phyloP scores from a whole-genome alignment of 2,888 invertebrate species.

The Lysandra bellargus region DNA sequence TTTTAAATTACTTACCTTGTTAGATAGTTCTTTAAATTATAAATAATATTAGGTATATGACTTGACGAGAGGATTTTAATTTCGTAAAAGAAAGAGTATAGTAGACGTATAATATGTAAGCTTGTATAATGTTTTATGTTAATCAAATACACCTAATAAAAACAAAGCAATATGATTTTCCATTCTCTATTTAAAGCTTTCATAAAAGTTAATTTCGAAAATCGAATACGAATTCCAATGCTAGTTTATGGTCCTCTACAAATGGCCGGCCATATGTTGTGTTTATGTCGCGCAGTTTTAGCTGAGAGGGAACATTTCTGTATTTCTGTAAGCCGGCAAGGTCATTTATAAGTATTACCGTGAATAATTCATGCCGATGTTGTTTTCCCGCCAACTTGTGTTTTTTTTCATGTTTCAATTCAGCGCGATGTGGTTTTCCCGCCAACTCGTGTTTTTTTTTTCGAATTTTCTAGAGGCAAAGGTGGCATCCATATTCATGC shows the following conservation, averaged over 20 bases:
- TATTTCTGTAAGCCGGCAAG: slow-evolving; percentile 50
- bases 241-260: slow-evolving; percentile 40
- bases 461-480: slow-evolving; percentile 49
- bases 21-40: no score
- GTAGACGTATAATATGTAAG: no score
- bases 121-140: background rate
- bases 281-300: slow-evolving; percentile 49
- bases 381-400: slow-evolving; percentile 62
- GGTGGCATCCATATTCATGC: slow-evolving; percentile 38
- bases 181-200: slow-evolving; percentile 1
- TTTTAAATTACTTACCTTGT: no score
- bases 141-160: background rate
- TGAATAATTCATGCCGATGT: slow-evolving; percentile 69
- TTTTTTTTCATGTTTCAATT: slow-evolving; percentile 39
- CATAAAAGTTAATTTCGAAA: slow-evolving; percentile 45
- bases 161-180: background rate
- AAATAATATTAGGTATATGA: no score
- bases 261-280: slow-evolving; percentile 56
- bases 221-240: slow-evolving; percentile 48
- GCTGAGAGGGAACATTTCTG: slow-evolving; percentile 41
- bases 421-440: background rate
- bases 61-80: background rate
- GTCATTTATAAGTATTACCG: slow-evolving; percentile 64
- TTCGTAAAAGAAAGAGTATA: background rate
- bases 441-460: slow-evolving; percentile 38